Evolutionary conservation across 2,888 invertebrate genomes (phyloP).

Genomic region (Drosophila parthenogenetica): DNA sequence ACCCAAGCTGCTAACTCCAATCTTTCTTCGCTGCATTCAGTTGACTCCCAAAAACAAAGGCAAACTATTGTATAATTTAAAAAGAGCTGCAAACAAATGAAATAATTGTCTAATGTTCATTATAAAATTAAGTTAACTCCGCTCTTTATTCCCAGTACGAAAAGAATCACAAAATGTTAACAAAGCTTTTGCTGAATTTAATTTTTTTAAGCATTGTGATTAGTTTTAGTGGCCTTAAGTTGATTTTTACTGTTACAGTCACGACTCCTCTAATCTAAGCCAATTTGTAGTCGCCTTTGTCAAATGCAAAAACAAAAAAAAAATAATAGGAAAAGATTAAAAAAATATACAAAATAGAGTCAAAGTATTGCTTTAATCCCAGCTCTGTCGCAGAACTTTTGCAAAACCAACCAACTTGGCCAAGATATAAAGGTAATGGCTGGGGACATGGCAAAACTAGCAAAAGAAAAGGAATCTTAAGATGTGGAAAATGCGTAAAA

Average conservation of each 20-base stretch:
- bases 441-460: background rate
- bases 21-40: background rate
- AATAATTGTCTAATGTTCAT: background rate
- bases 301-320: conserved; percentile 1
- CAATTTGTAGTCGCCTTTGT: conserved; percentile 56
- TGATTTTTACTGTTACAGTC: conserved; percentile 49
- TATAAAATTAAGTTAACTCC: background rate
- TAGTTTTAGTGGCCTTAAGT: conserved; percentile 43
- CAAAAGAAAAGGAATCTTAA: conserved; percentile 26
- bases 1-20: background rate
- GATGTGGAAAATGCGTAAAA: conserved; percentile 32
- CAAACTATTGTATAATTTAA: background rate
- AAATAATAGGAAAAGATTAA: conserved; percentile 11
- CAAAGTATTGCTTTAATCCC: conserved; percentile 37
- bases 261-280: conserved; percentile 50
- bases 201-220: conserved; percentile 31
- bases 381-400: conserved; percentile 35
- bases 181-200: conserved; percentile 3
- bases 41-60: background rate
- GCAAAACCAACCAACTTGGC: conserved; percentile 18
- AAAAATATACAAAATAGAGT: background rate
- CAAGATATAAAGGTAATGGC: background rate
- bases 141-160: background rate
- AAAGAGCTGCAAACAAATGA: background rate
- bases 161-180: conserved; percentile 22